Percentiles rank a stretch among this genome's conserved stretches.
Conservation (phyloP, 2,888 invertebrate species). For the Tenthredo distinguenda region DNA sequence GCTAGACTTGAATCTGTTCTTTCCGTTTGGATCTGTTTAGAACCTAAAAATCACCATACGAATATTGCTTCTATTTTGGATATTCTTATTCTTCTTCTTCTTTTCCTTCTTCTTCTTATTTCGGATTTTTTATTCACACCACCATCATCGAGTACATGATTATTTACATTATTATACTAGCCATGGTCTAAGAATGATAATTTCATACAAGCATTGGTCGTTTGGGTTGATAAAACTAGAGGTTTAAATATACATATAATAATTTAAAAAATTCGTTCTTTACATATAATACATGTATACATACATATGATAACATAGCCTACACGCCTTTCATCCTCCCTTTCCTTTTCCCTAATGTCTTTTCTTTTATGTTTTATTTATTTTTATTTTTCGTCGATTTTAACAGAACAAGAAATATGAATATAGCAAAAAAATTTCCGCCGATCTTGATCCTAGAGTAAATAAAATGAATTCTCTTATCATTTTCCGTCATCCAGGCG, state of each 20-base stretch:
- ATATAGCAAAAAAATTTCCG: not conserved
- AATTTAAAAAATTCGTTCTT: not conserved
- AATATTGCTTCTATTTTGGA: not conserved
- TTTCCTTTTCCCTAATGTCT: not conserved
- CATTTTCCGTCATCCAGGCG: conserved; percentile 37
- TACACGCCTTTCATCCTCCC: not conserved
- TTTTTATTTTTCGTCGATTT: not conserved
- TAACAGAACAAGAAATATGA: conserved; percentile 1
- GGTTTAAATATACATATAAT: not conserved
- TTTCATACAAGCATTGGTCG: conserved; percentile 9
- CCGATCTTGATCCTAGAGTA: not conserved
- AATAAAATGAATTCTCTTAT: conserved; percentile 17
- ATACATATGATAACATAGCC: not conserved
- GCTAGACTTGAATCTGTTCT: not conserved
- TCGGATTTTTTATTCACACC: not conserved
- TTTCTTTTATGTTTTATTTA: not conserved
- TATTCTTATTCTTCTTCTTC: too few species aligned
- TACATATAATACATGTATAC: not conserved
- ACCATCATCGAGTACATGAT: not conserved
- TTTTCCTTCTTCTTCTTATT: too few species aligned
- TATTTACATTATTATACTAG: not conserved
- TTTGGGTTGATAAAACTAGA: not conserved
- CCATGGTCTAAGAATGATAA: not conserved
- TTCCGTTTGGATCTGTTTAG: not conserved
- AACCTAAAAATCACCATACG: not conserved